phyloP scores from a whole-genome alignment of 2,113 vertebrate species.

The Odocoileus hemionus region DNA sequence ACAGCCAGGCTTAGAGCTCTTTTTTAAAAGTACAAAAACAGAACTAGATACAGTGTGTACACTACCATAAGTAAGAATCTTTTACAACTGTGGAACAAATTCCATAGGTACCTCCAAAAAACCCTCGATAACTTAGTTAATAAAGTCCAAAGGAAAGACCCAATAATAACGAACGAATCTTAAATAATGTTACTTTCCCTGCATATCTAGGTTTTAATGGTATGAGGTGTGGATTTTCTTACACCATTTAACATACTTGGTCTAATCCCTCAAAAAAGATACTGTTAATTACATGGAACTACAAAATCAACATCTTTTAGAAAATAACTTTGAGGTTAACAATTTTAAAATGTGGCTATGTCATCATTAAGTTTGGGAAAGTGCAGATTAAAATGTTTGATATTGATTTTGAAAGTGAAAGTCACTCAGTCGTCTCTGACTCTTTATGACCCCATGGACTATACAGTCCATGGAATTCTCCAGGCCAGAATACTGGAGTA shows the following conservation, averaged over 20 bases:
- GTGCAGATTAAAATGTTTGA: not conserved
- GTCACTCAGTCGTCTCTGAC: not conserved
- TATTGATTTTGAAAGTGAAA: not conserved
- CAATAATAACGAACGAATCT: not conserved
- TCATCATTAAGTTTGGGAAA: not conserved
- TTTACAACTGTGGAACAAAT: not conserved
- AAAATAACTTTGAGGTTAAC: not conserved
- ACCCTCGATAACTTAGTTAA: not conserved
- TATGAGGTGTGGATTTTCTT: not conserved
- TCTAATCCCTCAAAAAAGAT: not conserved
- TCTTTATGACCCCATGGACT: not conserved
- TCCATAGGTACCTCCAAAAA: not conserved
- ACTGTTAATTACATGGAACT: not conserved
- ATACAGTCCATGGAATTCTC: not conserved
- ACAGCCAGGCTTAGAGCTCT: not conserved
- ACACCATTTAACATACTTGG: not conserved
- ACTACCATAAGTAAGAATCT: not conserved
- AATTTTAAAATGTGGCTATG: not conserved
- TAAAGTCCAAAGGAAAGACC: slow-evolving; percentile 12
- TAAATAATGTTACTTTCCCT: not conserved
- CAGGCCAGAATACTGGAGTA: not conserved
- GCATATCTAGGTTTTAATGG: not conserved
- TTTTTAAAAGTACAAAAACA: not conserved
- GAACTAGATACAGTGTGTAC: not conserved
- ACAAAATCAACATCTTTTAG: not conserved